Evolutionary conservation across 2,113 vertebrate genomes (phyloP), one percentile per base, ranked within the genome.

Genomic region (Urocitellus parryii): DNA sequence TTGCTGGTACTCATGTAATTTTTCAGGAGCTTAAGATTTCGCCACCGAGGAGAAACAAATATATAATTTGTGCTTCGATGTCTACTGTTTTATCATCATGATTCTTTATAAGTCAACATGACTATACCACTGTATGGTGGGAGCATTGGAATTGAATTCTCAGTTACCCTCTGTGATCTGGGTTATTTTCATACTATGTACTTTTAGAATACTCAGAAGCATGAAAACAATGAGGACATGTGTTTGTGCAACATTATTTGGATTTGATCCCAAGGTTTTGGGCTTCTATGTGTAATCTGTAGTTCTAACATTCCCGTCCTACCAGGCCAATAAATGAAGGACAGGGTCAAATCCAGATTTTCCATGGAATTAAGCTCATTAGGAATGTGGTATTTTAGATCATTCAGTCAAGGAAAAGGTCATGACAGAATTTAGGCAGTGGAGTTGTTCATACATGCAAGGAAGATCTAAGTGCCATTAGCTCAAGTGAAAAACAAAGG

Each of bases 381-480:
- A 39, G 58, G 27, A 91, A 78, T 56, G n/a, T 63, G 53, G 1
- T 81, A 24, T 94, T 95, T 96, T 42, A 72, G 67, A 70, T 88
- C 73, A 72, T 29, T 42, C 68, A 51, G 14, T 84, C 48, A 81
- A 94, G 56, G 85, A 53, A 88, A 51, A 74, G n/a, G 17, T 34
- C 5, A 13, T 48, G 10, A 25, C 37, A 9, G 22, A 11, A 65
- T 70, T 67, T 81, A 42, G 88, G 83, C 48, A 24, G 20, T 67
- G 82, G 29, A 68, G 37, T 70, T 88, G 61, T 70, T 92, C 29
- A 29, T 4, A 37, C 14, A 79, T 8, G n/a, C 17, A 61, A 83
- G n/a, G 27, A 73, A 42, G 51, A 61, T 39, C 58, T 58, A 53
- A 24, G 32, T 68, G 1, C 58, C 86, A 20, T 67, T 3, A 13